A percentile compares a stretch with the other conserved stretches of the same genome.
Conservation (phyloP, 2,113 vertebrate genomes). For the Clinocottus analis region DNA sequence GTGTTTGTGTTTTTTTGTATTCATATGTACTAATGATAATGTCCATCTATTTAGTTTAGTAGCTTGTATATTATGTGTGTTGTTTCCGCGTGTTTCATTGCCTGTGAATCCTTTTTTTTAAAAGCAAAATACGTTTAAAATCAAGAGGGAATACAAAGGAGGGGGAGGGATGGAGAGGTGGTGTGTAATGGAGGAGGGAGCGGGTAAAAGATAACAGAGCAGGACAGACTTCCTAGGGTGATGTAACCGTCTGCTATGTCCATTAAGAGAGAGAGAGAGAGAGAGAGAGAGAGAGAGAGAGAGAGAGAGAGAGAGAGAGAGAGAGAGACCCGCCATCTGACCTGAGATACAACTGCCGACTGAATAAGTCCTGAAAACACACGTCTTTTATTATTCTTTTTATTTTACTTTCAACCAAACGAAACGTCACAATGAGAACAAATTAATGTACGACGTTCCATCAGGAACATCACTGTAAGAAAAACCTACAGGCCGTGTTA, state of each 20-base stretch:
- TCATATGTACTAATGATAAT: not conserved
- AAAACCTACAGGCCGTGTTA: not conserved
- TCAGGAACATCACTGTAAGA: too few relatives aligned
- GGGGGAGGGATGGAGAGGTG: not conserved
- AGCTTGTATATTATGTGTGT: not conserved
- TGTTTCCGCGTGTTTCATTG: not conserved
- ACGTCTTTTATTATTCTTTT: not conserved
- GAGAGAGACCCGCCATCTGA: constrained; percentile 22
- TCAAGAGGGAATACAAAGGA: not conserved
- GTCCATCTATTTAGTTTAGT: not conserved
- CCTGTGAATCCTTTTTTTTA: not conserved
- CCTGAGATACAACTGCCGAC: not conserved
- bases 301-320: not conserved
- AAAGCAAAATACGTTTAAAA: not conserved
- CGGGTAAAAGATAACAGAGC: constrained; percentile 80
- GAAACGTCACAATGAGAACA: not conserved
- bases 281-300: not conserved
- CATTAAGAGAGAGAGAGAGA: constrained; percentile 43
- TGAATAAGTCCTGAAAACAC: not conserved
- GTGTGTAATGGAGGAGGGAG: not conserved
- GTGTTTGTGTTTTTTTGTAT: not conserved
- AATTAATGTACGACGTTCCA: not conserved
- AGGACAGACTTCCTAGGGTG: constrained; percentile 73
- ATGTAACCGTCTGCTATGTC: constrained; percentile 69
- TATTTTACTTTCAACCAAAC: not conserved